phyloP scores from a whole-genome alignment of 1,140 invertebrate species.

The Andrena cerasifolii region DNA sequence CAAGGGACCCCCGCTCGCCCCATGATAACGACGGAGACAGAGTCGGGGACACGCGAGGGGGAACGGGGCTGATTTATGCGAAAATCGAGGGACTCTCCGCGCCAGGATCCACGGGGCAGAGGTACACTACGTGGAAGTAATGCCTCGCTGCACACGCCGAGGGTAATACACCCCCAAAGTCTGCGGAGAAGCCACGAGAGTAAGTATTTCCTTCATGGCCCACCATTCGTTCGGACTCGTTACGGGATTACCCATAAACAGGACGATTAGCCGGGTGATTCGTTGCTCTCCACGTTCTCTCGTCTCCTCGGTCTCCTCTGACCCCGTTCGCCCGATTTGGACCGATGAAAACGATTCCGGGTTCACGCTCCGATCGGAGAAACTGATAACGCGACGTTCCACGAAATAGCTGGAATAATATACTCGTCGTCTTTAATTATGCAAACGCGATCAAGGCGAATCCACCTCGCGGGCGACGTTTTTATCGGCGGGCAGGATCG shows the following conservation, averaged over 20 bases:
- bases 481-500: slow-evolving; percentile 22
- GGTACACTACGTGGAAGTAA: slow-evolving; percentile 63
- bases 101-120: slow-evolving; percentile 48
- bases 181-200: slow-evolving; percentile 51
- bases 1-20: slow-evolving; percentile 23
- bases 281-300: slow-evolving; percentile 48
- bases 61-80: slow-evolving; percentile 70
- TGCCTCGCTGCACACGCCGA: slow-evolving; percentile 55
- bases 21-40: slow-evolving; percentile 29
- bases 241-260: slow-evolving; percentile 54
- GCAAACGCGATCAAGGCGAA: slow-evolving; percentile 24
- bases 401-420: slow-evolving; percentile 31
- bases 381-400: slow-evolving; percentile 26
- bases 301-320: slow-evolving; percentile 37
- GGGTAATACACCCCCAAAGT: slow-evolving; percentile 64
- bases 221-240: slow-evolving; percentile 38
- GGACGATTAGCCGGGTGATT: slow-evolving; percentile 64
- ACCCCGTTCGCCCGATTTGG: slow-evolving; percentile 54
- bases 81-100: slow-evolving; percentile 65
- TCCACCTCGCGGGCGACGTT: slow-evolving; percentile 30
- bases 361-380: slow-evolving; percentile 6
- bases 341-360: not conserved
- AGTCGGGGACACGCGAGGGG: slow-evolving; percentile 32
- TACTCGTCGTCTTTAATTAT: slow-evolving; percentile 42
- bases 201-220: slow-evolving; percentile 56